Evolutionary conservation across 2,797 vertebrate genomes (phyloP), one percentile per base, ranked within the genome.

Genomic region (Huso huso): DNA sequence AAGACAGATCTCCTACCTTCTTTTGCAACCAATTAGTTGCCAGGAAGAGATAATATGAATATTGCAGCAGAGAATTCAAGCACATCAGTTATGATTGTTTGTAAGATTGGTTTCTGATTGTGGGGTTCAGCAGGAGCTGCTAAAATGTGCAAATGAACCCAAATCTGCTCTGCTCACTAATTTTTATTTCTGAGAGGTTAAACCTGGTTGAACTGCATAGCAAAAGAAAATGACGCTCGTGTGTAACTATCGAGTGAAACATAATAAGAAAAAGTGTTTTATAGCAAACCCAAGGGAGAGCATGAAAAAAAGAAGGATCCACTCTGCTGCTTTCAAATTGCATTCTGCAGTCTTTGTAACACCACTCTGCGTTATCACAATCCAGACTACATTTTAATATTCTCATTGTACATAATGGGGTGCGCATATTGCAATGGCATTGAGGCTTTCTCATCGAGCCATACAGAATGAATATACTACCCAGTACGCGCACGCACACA

Each of bases 361-460:
- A n/a, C 18, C 12, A 8, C 23, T 13, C 6, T 58, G 12, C 3
- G 6, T 11, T 58, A 58, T 11, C 55, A n/a, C 55, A 58, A 58
- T 6, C 12, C 12, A 58, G 15, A 37, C 3, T 37, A 37, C 37
- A 58, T 58, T 11, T 7, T n/a, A 58, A 58, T 58, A 58, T 58
- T 58, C 12, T 58, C 10, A 11, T 58, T 58, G 12, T 58, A n/a
- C 55, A 62, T 49, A 18, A 71, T 74, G 72, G 77, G 55, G 65
- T 37, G 37, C 37, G 5, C 37, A 37, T 37, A 37, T 37, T 37
- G 37, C 37, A 37, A 37, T 37, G 37, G 37, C 37, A 5, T 37
- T 37, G 37, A 37, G 37, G 37, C 37, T 5, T 37, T 37, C 37
- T 37, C 37, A 37, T 37, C 37, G 3, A 37, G 37, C 37, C 37